Base-by-base conservation (phyloP, 2,888 invertebrate species). In the Perizoma affinitatum region DNA sequence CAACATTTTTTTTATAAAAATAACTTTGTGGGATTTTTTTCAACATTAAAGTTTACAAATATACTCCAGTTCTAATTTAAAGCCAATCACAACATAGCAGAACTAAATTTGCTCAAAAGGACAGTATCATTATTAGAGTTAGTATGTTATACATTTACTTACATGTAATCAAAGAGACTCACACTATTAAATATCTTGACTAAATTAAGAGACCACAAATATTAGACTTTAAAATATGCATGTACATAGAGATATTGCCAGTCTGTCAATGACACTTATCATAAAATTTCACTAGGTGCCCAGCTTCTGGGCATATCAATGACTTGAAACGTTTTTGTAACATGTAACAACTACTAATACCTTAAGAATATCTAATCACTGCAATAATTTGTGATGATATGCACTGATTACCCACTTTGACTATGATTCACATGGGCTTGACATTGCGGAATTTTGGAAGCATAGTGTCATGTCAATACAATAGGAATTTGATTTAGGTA, bases 381-480 rank as follows among this genome's bases (percentile, higher is more conserved):
- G 92, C 87, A 86, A 86, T 84, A 86, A 84, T 87, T 90, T 91
- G 90, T 92, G 91, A 91, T 92, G 92, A 92, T 92, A 92, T 92
- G 92, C 92, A 92, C 90, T 90, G 88, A 90, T 87, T 83, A 86
- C 89, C 90, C 89, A 88, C 74, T 72, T 75, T 79, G 82, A 86
- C 89, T 87, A 84, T 77, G 82, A 84, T 82, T 67, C 67, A 71
- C 69, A 82, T 79, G 88, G 88, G 90, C 77, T 79, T 68, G 72
- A 83, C 80, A 81, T 78, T 79, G 74, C 84, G 80, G 78, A 84
- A 80, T 83, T 83, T 81, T 84, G 83, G 78, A 84, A 86, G 84
- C 83, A 80, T 83, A 82, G 76, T 73, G 79, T 79, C 74, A 76
- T 82, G 76, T 83, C 3, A 22, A 22, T 22, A 22, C 73, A 74